A percentile compares a stretch with the other conserved stretches of the same genome.
phyloP scores from a whole-genome alignment of 2,113 vertebrate genomes.

The Hucho hucho region DNA sequence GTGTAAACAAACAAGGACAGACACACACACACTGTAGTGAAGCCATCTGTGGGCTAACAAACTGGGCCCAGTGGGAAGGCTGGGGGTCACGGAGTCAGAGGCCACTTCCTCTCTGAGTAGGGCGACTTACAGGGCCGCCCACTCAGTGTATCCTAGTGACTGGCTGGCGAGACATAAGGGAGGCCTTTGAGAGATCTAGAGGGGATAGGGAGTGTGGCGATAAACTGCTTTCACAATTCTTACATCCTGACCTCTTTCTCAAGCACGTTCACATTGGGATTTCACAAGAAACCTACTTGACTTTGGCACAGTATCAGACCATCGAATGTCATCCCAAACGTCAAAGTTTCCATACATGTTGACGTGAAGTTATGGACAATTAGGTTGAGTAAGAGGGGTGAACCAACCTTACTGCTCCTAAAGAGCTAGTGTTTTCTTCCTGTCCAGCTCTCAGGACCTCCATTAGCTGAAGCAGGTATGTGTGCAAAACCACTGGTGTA shows the following conservation, averaged over 20 bases:
- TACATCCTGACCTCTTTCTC: too few relatives aligned
- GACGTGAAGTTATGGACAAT: too few relatives aligned
- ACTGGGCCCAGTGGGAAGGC: conserved; percentile 34
- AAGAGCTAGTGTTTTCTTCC: too few relatives aligned
- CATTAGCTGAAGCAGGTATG: too few relatives aligned
- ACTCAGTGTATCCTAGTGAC: background rate
- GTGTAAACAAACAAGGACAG: background rate
- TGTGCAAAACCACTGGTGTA: too few relatives aligned
- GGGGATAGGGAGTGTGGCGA: background rate
- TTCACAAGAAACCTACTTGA: background rate
- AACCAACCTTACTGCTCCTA: too few relatives aligned
- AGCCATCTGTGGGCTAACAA: conserved; percentile 43
- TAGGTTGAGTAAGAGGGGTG: too few relatives aligned
- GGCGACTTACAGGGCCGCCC: background rate
- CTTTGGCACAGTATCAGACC: too few relatives aligned
- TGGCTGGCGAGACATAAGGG: background rate
- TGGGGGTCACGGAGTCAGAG: conserved; percentile 24
- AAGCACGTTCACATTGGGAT: background rate
- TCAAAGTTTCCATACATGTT: too few relatives aligned
- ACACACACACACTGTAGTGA: conserved; percentile 4
- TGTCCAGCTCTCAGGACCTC: too few relatives aligned
- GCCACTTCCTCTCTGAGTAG: conserved; percentile 53
- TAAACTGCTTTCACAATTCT: conserved; percentile 19
- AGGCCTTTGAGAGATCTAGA: conserved; percentile 28
- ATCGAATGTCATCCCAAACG: too few relatives aligned